phyloP scores from a whole-genome alignment of 2,888 invertebrate species.

The Danaus chrysippus region DNA sequence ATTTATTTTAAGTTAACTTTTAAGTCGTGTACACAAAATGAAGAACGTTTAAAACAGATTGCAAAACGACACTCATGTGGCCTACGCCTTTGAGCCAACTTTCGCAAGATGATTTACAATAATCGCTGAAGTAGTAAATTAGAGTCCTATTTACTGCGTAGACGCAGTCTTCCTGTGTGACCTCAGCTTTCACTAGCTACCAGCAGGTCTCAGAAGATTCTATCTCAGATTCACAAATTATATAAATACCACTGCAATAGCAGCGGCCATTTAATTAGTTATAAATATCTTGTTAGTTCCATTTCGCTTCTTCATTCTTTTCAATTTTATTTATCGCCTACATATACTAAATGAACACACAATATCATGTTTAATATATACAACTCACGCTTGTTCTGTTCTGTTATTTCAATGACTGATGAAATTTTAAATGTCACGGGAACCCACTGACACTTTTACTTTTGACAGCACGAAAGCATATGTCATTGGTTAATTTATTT shows the following conservation, averaged over 20 bases:
- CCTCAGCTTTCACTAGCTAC: slow-evolving; percentile 33
- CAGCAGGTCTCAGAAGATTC: slow-evolving; percentile 10
- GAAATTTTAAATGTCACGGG: no score
- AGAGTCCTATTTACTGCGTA: slow-evolving; percentile 40
- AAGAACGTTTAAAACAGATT: background rate
- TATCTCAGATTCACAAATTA: slow-evolving; percentile 7
- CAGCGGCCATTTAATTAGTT: slow-evolving; percentile 2
- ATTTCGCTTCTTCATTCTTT: no score
- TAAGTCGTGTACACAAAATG: background rate
- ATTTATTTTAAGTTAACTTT: no score
- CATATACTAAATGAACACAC: no score
- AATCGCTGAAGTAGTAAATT: slow-evolving; percentile 40
- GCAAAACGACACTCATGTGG: background rate
- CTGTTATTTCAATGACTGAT: no score
- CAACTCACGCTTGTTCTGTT: no score
- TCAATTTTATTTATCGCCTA: no score
- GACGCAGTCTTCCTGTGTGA: slow-evolving; percentile 49
- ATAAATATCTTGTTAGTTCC: background rate
- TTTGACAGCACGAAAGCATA: no score
- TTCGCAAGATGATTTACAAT: slow-evolving; percentile 45
- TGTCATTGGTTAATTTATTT: no score
- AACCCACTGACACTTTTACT: no score
- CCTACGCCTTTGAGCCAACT: slow-evolving; percentile 33
- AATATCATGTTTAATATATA: no score
- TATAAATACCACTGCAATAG: background rate